A percentile compares a stretch with the other conserved stretches of the same genome.
phyloP scores from a whole-genome alignment of 2,888 invertebrate genomes.

The Mimumesa dahlbomi region DNA sequence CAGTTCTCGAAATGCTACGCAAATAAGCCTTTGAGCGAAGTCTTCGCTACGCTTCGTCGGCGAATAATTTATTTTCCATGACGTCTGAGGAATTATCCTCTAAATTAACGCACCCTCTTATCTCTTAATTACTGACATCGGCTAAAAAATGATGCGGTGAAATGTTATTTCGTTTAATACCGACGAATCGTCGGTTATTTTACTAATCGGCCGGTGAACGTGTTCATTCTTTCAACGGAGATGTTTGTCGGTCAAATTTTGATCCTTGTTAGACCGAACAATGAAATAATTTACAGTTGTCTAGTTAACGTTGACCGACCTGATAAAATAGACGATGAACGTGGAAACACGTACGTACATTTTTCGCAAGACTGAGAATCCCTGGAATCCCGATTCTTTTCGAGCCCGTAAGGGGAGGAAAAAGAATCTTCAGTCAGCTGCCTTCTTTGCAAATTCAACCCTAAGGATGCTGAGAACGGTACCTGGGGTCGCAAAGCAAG shows the following conservation, averaged over 20 bases:
- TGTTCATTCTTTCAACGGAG: no score
- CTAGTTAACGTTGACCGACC: no score
- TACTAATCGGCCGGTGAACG: background rate
- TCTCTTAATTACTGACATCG: no score
- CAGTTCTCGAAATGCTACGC: constrained; percentile 23
- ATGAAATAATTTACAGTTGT: no score
- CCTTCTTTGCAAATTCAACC: constrained; percentile 76
- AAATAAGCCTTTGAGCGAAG: background rate
- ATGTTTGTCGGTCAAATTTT: no score
- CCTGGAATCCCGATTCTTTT: constrained; percentile 57
- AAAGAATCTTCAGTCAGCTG: constrained; percentile 75
- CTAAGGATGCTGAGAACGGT: constrained; percentile 26
- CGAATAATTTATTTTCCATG: background rate
- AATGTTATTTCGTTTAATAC: no score
- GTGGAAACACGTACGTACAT: no score
- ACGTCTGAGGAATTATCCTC: background rate
- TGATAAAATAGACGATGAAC: no score
- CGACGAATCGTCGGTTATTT: no score
- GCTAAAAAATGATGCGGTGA: no score
- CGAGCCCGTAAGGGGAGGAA: constrained; percentile 51
- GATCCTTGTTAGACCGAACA: no score
- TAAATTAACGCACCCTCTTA: no score
- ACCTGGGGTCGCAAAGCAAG: constrained; percentile 22
- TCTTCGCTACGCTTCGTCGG: background rate
- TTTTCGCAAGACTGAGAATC: constrained; percentile 60